Base-by-base conservation (phyloP, 2,797 vertebrate genomes). In the Simalia tracyae region DNA sequence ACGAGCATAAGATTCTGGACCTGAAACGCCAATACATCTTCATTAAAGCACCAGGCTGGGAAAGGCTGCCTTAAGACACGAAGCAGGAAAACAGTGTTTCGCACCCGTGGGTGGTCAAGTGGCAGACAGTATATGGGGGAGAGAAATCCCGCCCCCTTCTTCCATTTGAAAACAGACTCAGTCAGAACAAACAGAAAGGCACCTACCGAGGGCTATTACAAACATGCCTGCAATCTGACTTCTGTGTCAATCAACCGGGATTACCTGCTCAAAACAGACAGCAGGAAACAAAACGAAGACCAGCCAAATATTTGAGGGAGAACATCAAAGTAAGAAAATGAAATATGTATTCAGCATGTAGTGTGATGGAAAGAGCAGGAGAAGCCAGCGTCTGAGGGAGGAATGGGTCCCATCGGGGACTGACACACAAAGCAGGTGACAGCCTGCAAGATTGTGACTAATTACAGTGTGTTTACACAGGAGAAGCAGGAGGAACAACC, bases 331-430 rank as follows among this genome's bases (percentile, higher is more conserved):
- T 91, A 76, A 64, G 54, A 31, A n/a, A 59, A 63, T 5, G 0
- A 59, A 42, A 0, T 54, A 89, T 56, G 26, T 12, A 46, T 87
- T 90, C 85, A 88, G 91, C 0, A 0, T 57, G 89, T 84, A 63
- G 87, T 46, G 22, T 22, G 68, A 60, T 68, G 61, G 66, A 89
- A 81, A 84, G 57, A 91, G 76, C 54, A 92, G 81, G 84, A 89
- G 92, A 92, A 94, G 46, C 5, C 28, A 89, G 90, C 63, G 63
- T 56, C 60, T 91, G 26, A n/a, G 86, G 89, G 15, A 95, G 87
- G 84, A 93, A 61, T 1, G 4, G 1, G 56, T 94, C 94, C 89
- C 50, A 8, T 0, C 11, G 81, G 54, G 3, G 2, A 81, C 2
- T 68, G 92, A 87, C 76, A 86, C 90, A 92, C 68, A 89, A 89